A percentile compares a stretch with the other conserved stretches of the same genome.
Conservation (phyloP, 2,797 vertebrate species). For the Amblyraja radiata region DNA sequence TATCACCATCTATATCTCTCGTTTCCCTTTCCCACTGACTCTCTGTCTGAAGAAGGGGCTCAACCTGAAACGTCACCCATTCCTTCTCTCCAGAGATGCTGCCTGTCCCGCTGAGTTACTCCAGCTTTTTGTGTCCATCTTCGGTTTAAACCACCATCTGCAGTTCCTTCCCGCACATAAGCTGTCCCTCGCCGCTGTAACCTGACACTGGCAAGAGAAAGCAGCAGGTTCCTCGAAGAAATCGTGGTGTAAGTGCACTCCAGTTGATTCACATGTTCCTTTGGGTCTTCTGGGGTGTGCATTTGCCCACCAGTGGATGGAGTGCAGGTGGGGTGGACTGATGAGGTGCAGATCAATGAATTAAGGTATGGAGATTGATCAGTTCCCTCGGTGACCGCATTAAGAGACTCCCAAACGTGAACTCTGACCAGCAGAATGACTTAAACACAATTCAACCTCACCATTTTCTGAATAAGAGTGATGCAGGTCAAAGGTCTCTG, state of each 20-base stretch:
- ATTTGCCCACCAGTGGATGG: constrained; percentile 54
- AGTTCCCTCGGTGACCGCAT: constrained; percentile 73
- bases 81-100: too few relatives aligned
- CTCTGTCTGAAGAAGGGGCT: too few relatives aligned
- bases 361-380: constrained; percentile 78
- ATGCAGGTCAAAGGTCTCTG: constrained; percentile 49
- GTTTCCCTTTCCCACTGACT: too few relatives aligned
- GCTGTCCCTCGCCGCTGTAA: constrained; percentile 39
- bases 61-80: too few relatives aligned
- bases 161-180: neutral
- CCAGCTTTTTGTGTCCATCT: too few relatives aligned
- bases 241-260: constrained; percentile 44
- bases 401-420: constrained; percentile 71
- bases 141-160: too few relatives aligned
- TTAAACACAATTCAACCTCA: constrained; percentile 59
- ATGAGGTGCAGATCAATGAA: constrained; percentile 68
- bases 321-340: constrained; percentile 57
- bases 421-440: constrained; percentile 69
- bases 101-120: too few relatives aligned
- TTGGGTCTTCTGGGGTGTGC: constrained; percentile 51
- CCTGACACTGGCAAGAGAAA: constrained; percentile 42
- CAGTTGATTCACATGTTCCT: constrained; percentile 42
- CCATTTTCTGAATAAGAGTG: constrained; percentile 44
- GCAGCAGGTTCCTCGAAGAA: constrained; percentile 44
- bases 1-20: too few relatives aligned